A percentile compares a stretch with the other conserved stretches of the same genome.
Evolutionary conservation across 2,888 invertebrate species (phyloP).

Genomic region (Eurytoma californica): DNA sequence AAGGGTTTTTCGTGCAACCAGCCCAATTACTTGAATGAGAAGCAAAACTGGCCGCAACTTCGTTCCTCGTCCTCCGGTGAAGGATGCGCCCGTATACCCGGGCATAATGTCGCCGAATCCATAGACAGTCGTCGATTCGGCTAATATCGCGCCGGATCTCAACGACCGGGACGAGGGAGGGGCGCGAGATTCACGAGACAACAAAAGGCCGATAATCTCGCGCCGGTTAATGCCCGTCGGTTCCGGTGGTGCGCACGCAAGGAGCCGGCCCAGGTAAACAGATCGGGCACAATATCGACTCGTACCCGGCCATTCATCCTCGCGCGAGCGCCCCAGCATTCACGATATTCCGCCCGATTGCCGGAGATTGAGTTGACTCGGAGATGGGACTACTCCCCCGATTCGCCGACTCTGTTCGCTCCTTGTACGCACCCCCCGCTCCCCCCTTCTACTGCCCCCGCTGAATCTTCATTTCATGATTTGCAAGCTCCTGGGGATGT

Average conservation of each 20-base stretch:
- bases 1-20: too few relatives aligned
- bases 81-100: neutral
- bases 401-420: constrained; percentile 2
- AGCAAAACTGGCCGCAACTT: too few relatives aligned
- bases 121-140: neutral
- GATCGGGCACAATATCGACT: constrained; percentile 25
- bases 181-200: constrained; percentile 18
- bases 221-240: constrained; percentile 20
- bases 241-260: constrained; percentile 3
- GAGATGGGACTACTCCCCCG: constrained; percentile 58
- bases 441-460: neutral
- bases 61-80: too few relatives aligned
- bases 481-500: too few relatives aligned
- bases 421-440: neutral
- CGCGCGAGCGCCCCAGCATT: constrained; percentile 64
- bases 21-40: too few relatives aligned
- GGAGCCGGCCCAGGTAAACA: constrained; percentile 17
- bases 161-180: neutral
- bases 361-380: constrained; percentile 65
- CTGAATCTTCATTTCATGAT: too few relatives aligned
- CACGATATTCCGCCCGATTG: constrained; percentile 70
- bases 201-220: constrained; percentile 41
- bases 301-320: constrained; percentile 62
- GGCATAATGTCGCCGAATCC: neutral
- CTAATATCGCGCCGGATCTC: constrained; percentile 7